Evolutionary conservation across 2,797 vertebrate genomes (phyloP), one percentile per base, ranked within the genome.

Genomic region (Acipenser transmontanus): DNA sequence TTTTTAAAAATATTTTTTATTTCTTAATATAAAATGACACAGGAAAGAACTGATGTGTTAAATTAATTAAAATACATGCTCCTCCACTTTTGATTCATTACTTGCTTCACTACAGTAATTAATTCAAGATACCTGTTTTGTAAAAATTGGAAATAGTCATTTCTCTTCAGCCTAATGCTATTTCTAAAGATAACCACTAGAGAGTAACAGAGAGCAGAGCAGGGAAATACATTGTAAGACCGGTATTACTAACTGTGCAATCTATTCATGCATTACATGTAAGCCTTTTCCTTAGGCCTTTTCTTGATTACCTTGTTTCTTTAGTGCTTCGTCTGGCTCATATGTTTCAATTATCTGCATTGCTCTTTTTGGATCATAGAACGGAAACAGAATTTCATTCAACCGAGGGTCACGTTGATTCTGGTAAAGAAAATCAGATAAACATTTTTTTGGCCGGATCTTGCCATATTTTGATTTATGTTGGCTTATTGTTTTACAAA

Each of bases 311-410:
- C 97, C 95, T 94, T 92, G 95, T 80, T 84, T 93, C 79, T 92
- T 97, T 73, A 97, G 85, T 47, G 93, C 92, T 62, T 91, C 89
- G 1, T 98, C 94, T 74, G 93, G 85, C 70, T 99, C 97, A 20
- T 98, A 98, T 5, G 88, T 97, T 66, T 99, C 95, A 66, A 99
- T 91, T 82, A 99, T 98, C 87, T 94, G 96, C 91, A 90, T 94
- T 72, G 94, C 94, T 85, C 97, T 93, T 88, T 98, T 98, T 67
- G 84, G 84, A 76, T 99, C 95, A 77, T 97, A 99, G 84, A 99
- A 99, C 1, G 97, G 97, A 82, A 98, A 99, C 70, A 99, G 91
- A 87, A 99, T 99, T 88, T 99, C 97, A 70, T 99, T 99, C 85
- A 99, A 86, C 67, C 97, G 88, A 61, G 97, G 97, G 73, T 99